phyloP scores from a whole-genome alignment of 2,888 invertebrate genomes.

The Podabrus alpinus region DNA sequence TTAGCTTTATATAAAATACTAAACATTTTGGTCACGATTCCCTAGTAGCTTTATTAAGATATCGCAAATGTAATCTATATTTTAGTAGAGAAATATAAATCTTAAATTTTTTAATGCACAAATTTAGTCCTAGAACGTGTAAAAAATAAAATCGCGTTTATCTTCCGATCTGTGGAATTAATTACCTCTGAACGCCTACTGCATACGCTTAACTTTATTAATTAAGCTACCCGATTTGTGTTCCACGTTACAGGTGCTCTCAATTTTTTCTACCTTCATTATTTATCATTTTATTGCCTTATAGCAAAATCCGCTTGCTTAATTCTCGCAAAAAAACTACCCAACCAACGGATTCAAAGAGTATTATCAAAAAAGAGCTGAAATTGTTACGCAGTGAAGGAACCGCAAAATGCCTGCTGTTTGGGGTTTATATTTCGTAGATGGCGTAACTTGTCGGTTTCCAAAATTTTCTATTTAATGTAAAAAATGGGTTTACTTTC shows the following conservation, averaged over 20 bases:
- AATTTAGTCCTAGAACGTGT: constrained; percentile 27
- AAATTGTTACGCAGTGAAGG: no score
- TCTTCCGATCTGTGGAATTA: constrained; percentile 36
- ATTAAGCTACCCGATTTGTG: constrained; percentile 30
- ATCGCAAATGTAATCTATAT: constrained; percentile 27
- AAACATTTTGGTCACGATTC: constrained; percentile 23
- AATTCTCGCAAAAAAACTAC: not conserved
- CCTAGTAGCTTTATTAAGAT: constrained; percentile 26
- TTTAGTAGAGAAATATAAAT: constrained; percentile 26
- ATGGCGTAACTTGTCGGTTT: not conserved
- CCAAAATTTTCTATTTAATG: no score
- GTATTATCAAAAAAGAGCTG: no score
- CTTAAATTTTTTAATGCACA: constrained; percentile 25
- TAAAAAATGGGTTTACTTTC: no score
- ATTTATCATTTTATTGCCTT: constrained; percentile 15
- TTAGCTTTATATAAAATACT: constrained; percentile 4
- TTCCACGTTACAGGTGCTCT: constrained; percentile 28
- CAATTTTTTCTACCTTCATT: constrained; percentile 11
- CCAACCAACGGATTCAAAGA: not conserved
- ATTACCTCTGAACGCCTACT: constrained; percentile 35
- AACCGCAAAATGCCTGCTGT: no score
- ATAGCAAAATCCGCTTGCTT: constrained; percentile 15
- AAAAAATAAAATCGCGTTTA: constrained; percentile 33
- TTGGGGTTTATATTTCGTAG: not conserved
- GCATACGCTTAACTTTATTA: constrained; percentile 33